Conservation (phyloP, 2,113 vertebrate species). For the Aegithalos caudatus region DNA sequence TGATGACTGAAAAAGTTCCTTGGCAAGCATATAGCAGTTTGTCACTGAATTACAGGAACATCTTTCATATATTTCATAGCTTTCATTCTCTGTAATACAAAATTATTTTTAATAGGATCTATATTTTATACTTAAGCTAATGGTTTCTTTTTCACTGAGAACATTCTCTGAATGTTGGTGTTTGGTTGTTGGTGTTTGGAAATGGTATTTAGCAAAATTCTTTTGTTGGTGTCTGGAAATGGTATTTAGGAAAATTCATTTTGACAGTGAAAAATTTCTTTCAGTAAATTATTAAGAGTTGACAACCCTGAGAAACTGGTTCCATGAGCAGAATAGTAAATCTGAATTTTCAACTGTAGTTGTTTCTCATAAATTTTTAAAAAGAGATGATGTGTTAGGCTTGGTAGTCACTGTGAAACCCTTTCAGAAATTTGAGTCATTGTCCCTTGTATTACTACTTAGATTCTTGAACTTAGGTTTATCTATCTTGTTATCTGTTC, state of each 20-base stretch:
- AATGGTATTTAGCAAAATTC: background rate
- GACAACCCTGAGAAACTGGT: background rate
- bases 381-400: background rate
- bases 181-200: background rate
- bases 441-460: background rate
- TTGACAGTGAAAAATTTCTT: background rate
- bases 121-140: background rate
- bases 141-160: background rate
- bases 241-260: background rate
- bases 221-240: background rate
- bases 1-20: background rate
- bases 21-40: background rate
- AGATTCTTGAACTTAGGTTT: background rate
- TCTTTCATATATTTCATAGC: background rate
- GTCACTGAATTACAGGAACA: background rate
- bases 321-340: background rate
- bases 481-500: background rate
- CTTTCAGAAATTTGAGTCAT: background rate
- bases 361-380: background rate
- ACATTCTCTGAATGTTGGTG: background rate
- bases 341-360: background rate
- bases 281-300: background rate
- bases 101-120: background rate
- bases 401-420: background rate
- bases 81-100: background rate